Base-by-base conservation (phyloP, 2,113 vertebrate genomes). In the Setophaga kirtlandii region DNA sequence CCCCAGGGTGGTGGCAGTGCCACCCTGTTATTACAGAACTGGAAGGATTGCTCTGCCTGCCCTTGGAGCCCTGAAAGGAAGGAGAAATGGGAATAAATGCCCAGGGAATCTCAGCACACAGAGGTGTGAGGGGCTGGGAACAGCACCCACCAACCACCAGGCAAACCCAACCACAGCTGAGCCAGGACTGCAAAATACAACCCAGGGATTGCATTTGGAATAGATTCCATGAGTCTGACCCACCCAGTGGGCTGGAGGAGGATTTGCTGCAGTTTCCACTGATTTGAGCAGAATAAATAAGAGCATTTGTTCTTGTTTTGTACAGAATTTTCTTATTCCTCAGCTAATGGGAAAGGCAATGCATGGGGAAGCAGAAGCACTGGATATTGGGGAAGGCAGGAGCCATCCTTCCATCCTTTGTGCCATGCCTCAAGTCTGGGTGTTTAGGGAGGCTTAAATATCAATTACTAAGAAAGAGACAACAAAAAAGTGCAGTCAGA, bases 71-170 rank as follows among this genome's bases (percentile, higher is more conserved):
- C 13, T 39, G n/a, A 50, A 27, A 64, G 41, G 68, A 52, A 11
- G 35, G 35, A 73, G n/a, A 74, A 37, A 23, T 0, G 11, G 46
- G 30, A 59, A 5, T 25, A 13, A 65, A 63, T 15, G 14, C 41
- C 2, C 5, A 6, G 39, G 55, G 50, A 37, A 49, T 19, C 28
- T 5, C 3, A 1, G 15, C 2, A 1, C 11, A 25, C 20, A 8
- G 8, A 4, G 1, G 14, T 3, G 5, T 3, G 70, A 65, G 33
- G 65, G 56, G 37, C 4, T n/a, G 87, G 23, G 24, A 56, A 24
- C 25, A 17, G 60, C 56, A 39, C 12, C 27, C 1, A 10, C 4
- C 8, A 5, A 28, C 44, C 25, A 39, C 33, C 27, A 2, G 8
- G 21, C 23, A 67, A 35, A 64, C 15, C 31, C 5, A 6, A 14